Conservation (phyloP, 2,888 invertebrate genomes). For the Linnaemya vulpina region DNA sequence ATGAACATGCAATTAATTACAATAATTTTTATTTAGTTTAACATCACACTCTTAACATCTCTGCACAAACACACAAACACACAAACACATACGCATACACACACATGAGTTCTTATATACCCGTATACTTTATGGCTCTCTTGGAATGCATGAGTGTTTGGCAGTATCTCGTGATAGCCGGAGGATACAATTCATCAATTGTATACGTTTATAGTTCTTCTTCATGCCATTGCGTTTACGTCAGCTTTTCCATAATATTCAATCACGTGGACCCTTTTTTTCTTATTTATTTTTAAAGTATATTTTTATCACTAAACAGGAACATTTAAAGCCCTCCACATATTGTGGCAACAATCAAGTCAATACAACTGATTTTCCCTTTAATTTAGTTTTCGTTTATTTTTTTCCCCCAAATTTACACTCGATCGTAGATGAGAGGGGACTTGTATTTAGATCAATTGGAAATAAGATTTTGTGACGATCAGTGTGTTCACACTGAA, state of each 20-base stretch:
- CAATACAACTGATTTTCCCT: conserved; percentile 44
- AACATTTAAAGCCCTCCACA: conserved; percentile 9
- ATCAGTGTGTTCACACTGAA: too few relatives aligned
- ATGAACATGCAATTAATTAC: conserved; percentile 63
- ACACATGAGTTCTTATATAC: too few relatives aligned
- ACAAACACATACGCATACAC: background rate
- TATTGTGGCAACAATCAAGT: conserved; percentile 51
- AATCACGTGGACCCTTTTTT: conserved; percentile 38
- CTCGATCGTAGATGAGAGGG: background rate
- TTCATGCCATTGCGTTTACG: conserved; percentile 5
- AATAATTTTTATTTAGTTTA: conserved; percentile 67
- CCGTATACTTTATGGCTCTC: background rate
- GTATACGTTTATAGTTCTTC: conserved; percentile 28
- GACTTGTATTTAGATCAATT: background rate
- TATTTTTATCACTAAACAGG: background rate
- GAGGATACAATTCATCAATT: conserved; percentile 69
- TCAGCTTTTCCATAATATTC: conserved; percentile 26
- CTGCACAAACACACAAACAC: background rate
- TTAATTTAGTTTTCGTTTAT: background rate
- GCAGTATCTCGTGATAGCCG: conserved; percentile 62
- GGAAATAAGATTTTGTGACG: too few relatives aligned
- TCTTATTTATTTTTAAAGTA: too few relatives aligned
- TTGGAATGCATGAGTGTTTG: background rate
- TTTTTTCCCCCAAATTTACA: conserved; percentile 1
- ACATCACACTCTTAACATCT: conserved; percentile 25